These are phyloP conservation scores for Melanotaenia pygmaea DNA, from an alignment of 2,797 vertebrate species.

Conservation along the genomic window DNA sequence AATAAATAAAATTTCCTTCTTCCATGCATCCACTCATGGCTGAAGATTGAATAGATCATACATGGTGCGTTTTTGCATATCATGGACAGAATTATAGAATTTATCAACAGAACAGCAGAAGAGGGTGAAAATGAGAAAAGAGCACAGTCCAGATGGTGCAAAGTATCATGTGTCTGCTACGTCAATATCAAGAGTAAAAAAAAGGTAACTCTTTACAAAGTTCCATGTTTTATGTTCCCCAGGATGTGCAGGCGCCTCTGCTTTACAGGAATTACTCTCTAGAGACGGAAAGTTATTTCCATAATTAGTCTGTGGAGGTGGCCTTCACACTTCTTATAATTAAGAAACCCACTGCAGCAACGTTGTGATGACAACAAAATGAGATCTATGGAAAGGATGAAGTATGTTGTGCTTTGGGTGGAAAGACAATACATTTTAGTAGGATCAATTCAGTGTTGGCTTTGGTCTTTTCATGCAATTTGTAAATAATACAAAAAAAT, in stretches of 20 bases:
- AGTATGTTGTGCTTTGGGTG: constrained; percentile 1
- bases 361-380: background rate
- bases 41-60: background rate
- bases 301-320: background rate
- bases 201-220: no score
- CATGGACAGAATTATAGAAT: no score
- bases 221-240: background rate
- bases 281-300: constrained; percentile 7
- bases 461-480: background rate
- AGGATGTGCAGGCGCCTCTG: background rate
- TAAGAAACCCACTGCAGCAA: background rate
- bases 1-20: no score
- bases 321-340: background rate
- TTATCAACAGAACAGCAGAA: no score
- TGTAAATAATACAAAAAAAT: background rate
- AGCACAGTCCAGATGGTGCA: no score
- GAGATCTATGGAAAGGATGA: background rate
- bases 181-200: no score
- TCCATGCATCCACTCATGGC: background rate
- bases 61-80: background rate
- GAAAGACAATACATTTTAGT: constrained; percentile 18
- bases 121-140: no score
- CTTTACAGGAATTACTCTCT: background rate
- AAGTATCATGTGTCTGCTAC: no score
- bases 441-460: background rate